phyloP scores from a whole-genome alignment of 2,797 vertebrate species.

The Apodemus agrarius region DNA sequence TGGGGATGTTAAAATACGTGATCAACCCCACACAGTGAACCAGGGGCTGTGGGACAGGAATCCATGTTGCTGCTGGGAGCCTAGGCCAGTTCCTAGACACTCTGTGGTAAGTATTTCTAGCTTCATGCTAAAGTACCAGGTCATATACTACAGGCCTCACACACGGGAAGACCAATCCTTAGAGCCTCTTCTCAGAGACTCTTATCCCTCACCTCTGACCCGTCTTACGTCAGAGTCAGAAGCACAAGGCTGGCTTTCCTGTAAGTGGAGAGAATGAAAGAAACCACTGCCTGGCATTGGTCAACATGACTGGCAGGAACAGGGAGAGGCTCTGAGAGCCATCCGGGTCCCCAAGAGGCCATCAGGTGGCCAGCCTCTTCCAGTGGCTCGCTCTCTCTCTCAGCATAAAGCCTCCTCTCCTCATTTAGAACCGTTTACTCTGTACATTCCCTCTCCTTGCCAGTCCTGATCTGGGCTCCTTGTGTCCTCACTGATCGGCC shows the following conservation, averaged over 20 bases:
- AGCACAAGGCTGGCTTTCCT: not conserved
- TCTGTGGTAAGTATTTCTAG: not conserved
- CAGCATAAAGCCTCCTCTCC: not conserved
- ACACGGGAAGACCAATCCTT: not conserved
- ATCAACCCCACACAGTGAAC: not conserved
- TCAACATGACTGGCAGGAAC: not conserved
- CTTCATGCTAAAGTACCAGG: not conserved
- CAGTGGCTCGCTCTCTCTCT: not conserved
- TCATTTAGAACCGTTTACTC: not conserved
- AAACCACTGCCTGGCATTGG: not conserved
- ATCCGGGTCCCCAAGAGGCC: not conserved
- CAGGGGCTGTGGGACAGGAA: not conserved
- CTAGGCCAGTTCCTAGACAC: not conserved
- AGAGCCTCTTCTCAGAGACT: not conserved
- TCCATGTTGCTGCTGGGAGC: not conserved
- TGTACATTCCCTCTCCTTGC: not conserved
- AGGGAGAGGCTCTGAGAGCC: not conserved
- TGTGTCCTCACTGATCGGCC: not conserved
- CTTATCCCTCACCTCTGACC: not conserved
- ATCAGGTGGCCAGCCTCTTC: not conserved
- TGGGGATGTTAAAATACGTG: not conserved
- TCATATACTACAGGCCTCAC: not conserved
- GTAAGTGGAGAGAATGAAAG: slow-evolving; percentile 28
- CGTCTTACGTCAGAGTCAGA: slow-evolving; percentile 2
- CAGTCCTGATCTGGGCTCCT: not conserved